A percentile compares a stretch with the other conserved stretches of the same genome.
These are phyloP conservation scores for Scytalopus superciliaris DNA, from an alignment of 2,113 vertebrate species.

Conservation along the genomic window DNA sequence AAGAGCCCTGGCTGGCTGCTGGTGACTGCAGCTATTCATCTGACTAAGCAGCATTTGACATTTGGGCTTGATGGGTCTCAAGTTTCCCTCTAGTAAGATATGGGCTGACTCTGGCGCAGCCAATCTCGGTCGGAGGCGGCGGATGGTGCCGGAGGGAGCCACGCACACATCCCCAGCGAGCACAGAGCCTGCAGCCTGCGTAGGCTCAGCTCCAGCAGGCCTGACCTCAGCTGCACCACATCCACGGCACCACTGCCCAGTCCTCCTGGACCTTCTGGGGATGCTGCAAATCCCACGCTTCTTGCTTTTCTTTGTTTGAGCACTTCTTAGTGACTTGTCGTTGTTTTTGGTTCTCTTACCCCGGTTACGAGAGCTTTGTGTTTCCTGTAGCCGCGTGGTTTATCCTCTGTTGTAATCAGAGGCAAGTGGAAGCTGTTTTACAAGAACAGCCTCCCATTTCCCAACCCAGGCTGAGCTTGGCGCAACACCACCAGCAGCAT, in stretches of 20 bases:
- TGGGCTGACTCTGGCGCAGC: slow-evolving; percentile 60
- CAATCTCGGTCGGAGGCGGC: slow-evolving; percentile 46
- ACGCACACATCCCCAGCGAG: neutral
- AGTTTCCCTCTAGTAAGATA: slow-evolving; percentile 60
- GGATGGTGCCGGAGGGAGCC: neutral
- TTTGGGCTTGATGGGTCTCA: slow-evolving; percentile 24
- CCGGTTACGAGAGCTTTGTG: accelerated
- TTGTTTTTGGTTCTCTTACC: neutral
- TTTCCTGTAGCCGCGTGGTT: neutral
- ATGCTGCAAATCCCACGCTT: neutral
- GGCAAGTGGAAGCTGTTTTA: neutral
- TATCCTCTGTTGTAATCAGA: neutral
- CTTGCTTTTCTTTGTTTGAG: accelerated
- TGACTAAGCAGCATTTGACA: neutral
- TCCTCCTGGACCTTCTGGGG: neutral
- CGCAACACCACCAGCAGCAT: neutral
- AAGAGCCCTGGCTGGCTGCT: neutral
- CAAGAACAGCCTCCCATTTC: neutral
- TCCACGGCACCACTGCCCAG: neutral
- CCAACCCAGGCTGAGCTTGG: neutral
- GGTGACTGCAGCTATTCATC: slow-evolving; percentile 28
- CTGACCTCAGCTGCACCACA: neutral
- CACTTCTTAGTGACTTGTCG: accelerated
- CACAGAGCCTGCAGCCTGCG: neutral
- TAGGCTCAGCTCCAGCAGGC: neutral